These are phyloP conservation scores for Phyllostomus discolor DNA, from an alignment of 2,113 vertebrate genomes.

Conservation along the genomic window DNA sequence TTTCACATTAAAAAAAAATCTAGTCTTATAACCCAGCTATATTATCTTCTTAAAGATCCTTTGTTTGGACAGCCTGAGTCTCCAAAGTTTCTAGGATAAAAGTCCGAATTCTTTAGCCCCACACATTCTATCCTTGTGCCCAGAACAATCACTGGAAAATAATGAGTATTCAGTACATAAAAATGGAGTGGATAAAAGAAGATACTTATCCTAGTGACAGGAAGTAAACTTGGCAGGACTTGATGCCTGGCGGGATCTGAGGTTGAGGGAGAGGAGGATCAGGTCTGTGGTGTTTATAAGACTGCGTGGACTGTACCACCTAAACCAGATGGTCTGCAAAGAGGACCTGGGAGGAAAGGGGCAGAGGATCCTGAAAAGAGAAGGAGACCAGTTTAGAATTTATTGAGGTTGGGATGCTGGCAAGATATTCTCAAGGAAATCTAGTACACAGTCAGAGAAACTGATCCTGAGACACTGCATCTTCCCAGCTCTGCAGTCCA, in stretches of 20 bases:
- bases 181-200: not conserved
- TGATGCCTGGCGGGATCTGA: not conserved
- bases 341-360: not conserved
- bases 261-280: not conserved
- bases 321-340: not conserved
- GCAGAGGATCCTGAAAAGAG: not conserved
- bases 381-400: not conserved
- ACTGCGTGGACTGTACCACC: not conserved
- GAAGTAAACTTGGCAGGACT: not conserved
- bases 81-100: not conserved
- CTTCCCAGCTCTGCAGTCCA: not conserved
- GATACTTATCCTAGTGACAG: not conserved
- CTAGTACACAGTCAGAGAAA: not conserved
- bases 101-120: not conserved
- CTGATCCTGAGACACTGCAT: not conserved
- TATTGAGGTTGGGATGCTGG: not conserved
- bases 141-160: not conserved
- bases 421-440: not conserved
- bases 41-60: not conserved
- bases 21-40: not conserved
- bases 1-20: not conserved
- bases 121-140: not conserved
- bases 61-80: not conserved
- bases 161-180: not conserved
- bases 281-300: not conserved